phyloP scores from a whole-genome alignment of 2,113 vertebrate genomes.

The Jacana jacana region DNA sequence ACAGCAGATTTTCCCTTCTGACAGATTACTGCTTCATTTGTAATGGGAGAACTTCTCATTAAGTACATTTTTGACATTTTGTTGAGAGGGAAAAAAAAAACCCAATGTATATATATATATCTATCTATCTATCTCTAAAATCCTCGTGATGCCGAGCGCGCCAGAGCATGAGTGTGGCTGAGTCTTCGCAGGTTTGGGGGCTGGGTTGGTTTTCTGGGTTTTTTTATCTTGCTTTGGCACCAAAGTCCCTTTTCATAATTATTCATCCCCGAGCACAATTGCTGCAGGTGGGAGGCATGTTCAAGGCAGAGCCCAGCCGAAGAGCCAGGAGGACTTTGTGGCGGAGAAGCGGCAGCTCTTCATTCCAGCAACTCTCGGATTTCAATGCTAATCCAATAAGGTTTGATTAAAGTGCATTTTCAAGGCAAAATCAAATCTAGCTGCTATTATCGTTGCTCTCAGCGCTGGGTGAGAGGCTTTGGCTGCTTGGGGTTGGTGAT shows the following conservation, averaged over 20 bases:
- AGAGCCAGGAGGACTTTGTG: background rate
- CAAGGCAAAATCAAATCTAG: background rate
- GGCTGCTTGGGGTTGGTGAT: fast-evolving
- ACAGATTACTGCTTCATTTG: slow-evolving; percentile 53
- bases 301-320: background rate
- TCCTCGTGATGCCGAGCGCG: background rate
- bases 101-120: no score
- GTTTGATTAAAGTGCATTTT: background rate
- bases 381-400: background rate
- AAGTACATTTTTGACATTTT: slow-evolving; percentile 54
- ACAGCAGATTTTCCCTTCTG: slow-evolving; percentile 48
- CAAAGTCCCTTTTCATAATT: background rate
- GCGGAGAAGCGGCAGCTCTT: background rate
- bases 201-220: background rate
- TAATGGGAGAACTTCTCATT: slow-evolving; percentile 53
- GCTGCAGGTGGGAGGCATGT: background rate
- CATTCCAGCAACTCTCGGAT: background rate
- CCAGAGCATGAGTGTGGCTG: background rate
- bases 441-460: background rate
- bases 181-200: background rate
- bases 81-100: background rate
- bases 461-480: background rate
- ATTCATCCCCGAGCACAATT: background rate
- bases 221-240: background rate
- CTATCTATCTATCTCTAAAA: no score